Base-by-base conservation (phyloP, 2,888 invertebrate species). In the Julus scanicus region DNA sequence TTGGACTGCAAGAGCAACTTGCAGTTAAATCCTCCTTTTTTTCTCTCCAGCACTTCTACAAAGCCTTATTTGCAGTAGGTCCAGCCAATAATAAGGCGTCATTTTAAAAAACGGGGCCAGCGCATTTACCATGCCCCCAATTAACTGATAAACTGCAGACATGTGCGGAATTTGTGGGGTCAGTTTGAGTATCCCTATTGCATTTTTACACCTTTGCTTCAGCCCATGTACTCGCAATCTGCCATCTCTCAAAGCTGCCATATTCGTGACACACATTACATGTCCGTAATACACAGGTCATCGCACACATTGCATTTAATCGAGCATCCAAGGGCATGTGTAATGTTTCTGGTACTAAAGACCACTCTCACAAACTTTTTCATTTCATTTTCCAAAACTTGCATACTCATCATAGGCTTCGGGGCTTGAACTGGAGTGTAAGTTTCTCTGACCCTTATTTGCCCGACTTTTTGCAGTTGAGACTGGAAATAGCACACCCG, bases 401-500 rank as follows among this genome's bases (percentile, higher is more conserved):
- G 1, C 53, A 13, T 53, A 53, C 13, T 15, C 11, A 71, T 4
- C 29, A 71, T 29, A 71, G 71, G 29, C 29, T 0, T 8, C 11
- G 71, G 29, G 29, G 29, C 11, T 29, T 29, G 11, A 20, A 29
- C 9, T 11, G 1, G 29, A 11, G 29, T 44, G 71, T 9, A 71
- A 71, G 8, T 71, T 71, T 71, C 29, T 71, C 29, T 71, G n/a
- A 71, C 29, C 9, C 8, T 71, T 4, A 4, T 40, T 84, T 40
- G 17, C 1, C 6, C 40, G 2, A 1, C 6, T 40, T 84, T 84
- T 48, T 84, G 8, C 53, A 84, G 86, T 89, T 90, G 90, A 90
- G 39, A 90, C 90, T 86, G 90, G 90, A 89, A 91, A 91, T 89
- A 92, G 92, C 88, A 95, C 95, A 91, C 94, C 95, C 40, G 96